Percentiles rank a stretch among this genome's conserved stretches.
Evolutionary conservation across 2,797 vertebrate species (phyloP).

Genomic region (Manis crassicaudata): DNA sequence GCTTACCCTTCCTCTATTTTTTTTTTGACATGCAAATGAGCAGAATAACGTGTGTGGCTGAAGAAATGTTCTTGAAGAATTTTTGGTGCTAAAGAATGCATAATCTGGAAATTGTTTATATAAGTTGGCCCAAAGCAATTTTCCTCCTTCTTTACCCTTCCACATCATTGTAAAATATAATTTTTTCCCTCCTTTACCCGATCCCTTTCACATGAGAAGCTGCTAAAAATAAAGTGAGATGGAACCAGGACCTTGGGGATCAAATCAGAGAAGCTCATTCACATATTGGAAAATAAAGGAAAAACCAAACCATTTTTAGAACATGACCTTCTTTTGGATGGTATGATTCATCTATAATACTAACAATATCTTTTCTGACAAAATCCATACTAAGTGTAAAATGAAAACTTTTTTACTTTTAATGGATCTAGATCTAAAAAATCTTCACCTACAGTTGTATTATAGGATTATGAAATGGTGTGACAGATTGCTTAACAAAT

Average conservation of each 20-base stretch:
- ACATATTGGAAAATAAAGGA: not conserved
- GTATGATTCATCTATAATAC: not conserved
- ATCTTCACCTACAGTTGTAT: not conserved
- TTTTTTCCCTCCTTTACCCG: not conserved
- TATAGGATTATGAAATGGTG: not conserved
- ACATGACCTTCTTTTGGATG: not conserved
- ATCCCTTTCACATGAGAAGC: not conserved
- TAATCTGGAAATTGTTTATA: not conserved
- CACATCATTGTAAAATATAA: not conserved
- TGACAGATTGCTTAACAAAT: not conserved
- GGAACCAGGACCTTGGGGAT: not conserved
- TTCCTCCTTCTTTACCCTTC: not conserved
- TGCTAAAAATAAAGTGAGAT: not conserved
- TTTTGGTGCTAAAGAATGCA: not conserved
- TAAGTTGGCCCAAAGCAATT: not conserved
- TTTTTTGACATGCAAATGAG: not conserved
- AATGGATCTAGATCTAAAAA: not conserved
- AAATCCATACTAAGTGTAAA: slow-evolving; percentile 10
- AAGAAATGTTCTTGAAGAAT: not conserved
- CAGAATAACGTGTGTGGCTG: not conserved
- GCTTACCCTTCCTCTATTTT: slow-evolving; percentile 35
- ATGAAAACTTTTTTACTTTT: not conserved
- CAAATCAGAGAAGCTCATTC: not conserved
- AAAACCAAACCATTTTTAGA: not conserved
- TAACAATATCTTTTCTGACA: not conserved